Percentiles rank a stretch among this genome's conserved stretches.
These are phyloP conservation scores for Spatulosminthurus flaviceps DNA, from an alignment of 2,888 invertebrate species.

Conservation along the genomic window DNA sequence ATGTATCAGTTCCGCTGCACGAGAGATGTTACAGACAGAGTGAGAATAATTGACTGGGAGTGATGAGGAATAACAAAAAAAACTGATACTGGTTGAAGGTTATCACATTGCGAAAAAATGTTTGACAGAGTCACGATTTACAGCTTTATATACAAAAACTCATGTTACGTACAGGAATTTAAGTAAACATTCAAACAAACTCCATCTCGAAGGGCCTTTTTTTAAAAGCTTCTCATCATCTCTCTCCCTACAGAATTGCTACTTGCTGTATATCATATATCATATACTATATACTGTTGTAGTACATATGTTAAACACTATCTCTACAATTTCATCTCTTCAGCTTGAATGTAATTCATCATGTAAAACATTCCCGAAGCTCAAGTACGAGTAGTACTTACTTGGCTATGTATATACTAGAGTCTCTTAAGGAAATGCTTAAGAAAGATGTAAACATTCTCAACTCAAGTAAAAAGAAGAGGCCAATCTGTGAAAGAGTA, in stretches of 20 bases:
- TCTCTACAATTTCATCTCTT: background rate
- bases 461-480: no score
- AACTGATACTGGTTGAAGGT: slow-evolving; percentile 18
- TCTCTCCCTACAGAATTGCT: slow-evolving; percentile 15
- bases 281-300: background rate
- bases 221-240: slow-evolving; percentile 15
- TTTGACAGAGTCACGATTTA: slow-evolving; percentile 59
- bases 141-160: slow-evolving; percentile 45
- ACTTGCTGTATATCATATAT: background rate
- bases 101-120: slow-evolving; percentile 54
- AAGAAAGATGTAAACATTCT: slow-evolving; percentile 33
- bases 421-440: background rate
- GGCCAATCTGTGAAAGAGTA: background rate
- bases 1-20: background rate
- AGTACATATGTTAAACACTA: background rate
- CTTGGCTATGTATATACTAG: no score
- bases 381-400: background rate
- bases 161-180: slow-evolving; percentile 39
- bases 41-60: background rate
- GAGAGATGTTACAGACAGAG: background rate
- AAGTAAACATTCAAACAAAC: slow-evolving; percentile 52
- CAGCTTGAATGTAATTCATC: background rate
- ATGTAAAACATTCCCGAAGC: slow-evolving; percentile 4
- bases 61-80: background rate
- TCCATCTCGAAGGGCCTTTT: slow-evolving; percentile 43